phyloP scores from a whole-genome alignment of 1,140 invertebrate species.

The Apolygus lucorum region DNA sequence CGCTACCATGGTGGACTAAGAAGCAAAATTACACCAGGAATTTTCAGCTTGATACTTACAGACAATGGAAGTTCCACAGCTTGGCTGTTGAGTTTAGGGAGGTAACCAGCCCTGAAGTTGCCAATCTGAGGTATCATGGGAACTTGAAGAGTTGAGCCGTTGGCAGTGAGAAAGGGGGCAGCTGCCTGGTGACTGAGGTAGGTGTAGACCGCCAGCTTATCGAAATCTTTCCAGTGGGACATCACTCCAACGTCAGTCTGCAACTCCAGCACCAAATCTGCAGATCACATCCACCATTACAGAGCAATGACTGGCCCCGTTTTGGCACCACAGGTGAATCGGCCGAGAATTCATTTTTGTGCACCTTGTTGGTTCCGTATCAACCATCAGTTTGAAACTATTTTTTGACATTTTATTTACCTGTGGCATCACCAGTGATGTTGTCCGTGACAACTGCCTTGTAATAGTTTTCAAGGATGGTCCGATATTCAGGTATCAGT shows the following conservation, averaged over 20 bases:
- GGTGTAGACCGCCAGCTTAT: constrained; percentile 35
- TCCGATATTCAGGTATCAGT: constrained; percentile 33
- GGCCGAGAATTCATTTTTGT: background rate
- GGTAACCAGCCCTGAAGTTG: constrained; percentile 33
- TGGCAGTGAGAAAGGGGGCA: constrained; percentile 30
- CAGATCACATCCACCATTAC: no score
- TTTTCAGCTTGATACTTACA: constrained; percentile 27
- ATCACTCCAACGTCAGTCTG: constrained; percentile 36
- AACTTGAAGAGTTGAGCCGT: constrained; percentile 31
- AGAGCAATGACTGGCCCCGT: background rate
- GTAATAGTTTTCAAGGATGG: constrained; percentile 34
- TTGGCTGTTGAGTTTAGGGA: constrained; percentile 31
- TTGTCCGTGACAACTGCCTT: constrained; percentile 32
- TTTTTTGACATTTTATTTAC: constrained; percentile 26
- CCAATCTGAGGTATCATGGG: constrained; percentile 38
- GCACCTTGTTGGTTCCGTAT: no score
- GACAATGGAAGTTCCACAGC: constrained; percentile 35
- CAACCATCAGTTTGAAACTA: background rate
- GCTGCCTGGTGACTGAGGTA: constrained; percentile 35
- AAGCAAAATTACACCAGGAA: no score
- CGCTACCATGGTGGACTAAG: no score
- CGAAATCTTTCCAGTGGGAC: constrained; percentile 38
- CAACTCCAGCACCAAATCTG: constrained; percentile 33
- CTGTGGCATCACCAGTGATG: constrained; percentile 27
- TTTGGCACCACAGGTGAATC: background rate